phyloP scores from a whole-genome alignment of 2,797 vertebrate genomes.

The Sebastes glaucus region DNA sequence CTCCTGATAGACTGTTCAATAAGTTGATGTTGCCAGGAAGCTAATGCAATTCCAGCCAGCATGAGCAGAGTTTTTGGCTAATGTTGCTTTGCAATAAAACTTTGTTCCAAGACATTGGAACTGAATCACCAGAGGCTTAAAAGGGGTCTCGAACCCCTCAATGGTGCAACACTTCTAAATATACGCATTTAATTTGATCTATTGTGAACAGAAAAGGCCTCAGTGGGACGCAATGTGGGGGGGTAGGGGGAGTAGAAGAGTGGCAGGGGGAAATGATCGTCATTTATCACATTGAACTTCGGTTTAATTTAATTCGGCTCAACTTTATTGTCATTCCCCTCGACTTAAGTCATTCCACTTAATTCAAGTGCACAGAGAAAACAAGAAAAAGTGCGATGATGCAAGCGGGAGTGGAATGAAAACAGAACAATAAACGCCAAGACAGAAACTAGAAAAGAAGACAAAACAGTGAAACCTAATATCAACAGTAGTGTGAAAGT shows the following conservation, averaged over 20 bases:
- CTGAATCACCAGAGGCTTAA: conserved; percentile 58
- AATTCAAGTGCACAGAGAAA: conserved; percentile 13
- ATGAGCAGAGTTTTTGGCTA: conserved; percentile 64
- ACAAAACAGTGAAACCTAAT: conserved; percentile 2
- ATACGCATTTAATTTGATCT: conserved; percentile 65
- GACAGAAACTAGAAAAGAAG: not conserved
- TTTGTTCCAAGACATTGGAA: conserved; percentile 60
- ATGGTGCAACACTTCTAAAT: conserved; percentile 61
- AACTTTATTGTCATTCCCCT: conserved; percentile 63
- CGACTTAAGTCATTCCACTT: conserved; percentile 41
- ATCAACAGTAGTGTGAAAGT: not conserved
- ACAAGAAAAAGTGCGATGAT: conserved; percentile 1
- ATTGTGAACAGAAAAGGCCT: conserved; percentile 41
- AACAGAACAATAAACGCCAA: not conserved
- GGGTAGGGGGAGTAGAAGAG: conserved; percentile 13
- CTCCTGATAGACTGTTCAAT: conserved; percentile 70
- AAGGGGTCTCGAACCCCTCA: conserved; percentile 58
- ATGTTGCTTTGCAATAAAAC: conserved; percentile 67
- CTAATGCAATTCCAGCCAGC: conserved; percentile 64
- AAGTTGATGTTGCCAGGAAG: conserved; percentile 65
- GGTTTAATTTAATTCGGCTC: conserved; percentile 60
- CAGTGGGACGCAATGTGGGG: conserved; percentile 5
- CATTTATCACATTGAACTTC: conserved; percentile 61
- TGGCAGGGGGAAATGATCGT: conserved; percentile 32
- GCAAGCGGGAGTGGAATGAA: conserved; percentile 22